Evolutionary conservation across 2,113 vertebrate species (phyloP).

Genomic region (Colistium nudipinnis): DNA sequence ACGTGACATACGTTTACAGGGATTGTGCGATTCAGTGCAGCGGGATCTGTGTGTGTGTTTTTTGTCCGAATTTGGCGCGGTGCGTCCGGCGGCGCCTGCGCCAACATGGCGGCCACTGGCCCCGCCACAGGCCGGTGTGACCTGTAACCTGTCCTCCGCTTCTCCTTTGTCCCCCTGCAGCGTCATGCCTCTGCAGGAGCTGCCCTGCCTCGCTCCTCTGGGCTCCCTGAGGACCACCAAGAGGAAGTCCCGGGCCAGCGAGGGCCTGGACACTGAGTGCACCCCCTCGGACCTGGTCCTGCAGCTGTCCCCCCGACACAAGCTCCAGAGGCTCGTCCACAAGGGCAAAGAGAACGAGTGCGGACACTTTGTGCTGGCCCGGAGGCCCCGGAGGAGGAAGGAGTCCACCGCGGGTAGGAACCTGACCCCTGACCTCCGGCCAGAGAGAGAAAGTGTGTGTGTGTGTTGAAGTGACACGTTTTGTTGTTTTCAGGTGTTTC

Average conservation of each 20-base stretch:
- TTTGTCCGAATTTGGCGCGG: no score
- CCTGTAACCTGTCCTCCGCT: background rate
- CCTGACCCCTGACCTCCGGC: background rate
- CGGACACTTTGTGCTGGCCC: constrained; percentile 79
- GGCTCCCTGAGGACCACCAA: constrained; percentile 67
- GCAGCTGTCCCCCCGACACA: constrained; percentile 78
- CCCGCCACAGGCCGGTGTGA: no score
- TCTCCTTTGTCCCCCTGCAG: constrained; percentile 45
- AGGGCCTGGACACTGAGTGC: constrained; percentile 84
- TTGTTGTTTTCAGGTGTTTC: constrained; percentile 76
- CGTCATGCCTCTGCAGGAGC: constrained; percentile 86
- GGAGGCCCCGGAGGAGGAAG: constrained; percentile 79
- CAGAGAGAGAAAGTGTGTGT: background rate
- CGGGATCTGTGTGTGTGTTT: no score
- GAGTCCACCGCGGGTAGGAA: constrained; percentile 63
- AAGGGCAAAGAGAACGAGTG: constrained; percentile 83
- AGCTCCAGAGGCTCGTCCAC: constrained; percentile 71
- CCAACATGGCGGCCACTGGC: no score
- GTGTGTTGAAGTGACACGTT: rapidly evolving
- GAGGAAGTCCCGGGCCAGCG: constrained; percentile 52
- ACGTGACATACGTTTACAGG: no score
- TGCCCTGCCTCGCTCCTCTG: constrained; percentile 77
- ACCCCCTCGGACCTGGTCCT: constrained; percentile 83
- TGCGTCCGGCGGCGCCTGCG: no score
- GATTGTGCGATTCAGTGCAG: no score